phyloP scores from a whole-genome alignment of 2,113 vertebrate genomes.

The Psammodynastes pulverulentus region DNA sequence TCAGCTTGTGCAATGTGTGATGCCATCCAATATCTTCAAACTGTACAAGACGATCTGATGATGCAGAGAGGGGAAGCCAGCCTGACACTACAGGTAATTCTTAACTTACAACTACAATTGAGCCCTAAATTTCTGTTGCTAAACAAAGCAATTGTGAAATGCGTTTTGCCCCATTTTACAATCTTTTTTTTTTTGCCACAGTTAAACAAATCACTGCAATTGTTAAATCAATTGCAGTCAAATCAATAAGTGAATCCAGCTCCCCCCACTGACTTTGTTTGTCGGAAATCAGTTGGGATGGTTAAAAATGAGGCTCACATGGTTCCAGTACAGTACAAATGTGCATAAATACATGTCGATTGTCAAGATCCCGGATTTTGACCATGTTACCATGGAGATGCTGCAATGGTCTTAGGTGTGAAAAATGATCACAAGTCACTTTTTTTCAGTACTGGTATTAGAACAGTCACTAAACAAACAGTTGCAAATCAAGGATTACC shows the following conservation, averaged over 20 bases:
- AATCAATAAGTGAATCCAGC: background rate
- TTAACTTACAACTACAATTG: background rate
- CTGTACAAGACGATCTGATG: background rate
- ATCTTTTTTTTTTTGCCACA: background rate
- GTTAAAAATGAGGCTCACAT: background rate
- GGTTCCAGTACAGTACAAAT: background rate
- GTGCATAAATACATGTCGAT: background rate
- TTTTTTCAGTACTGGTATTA: background rate
- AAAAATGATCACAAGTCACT: background rate
- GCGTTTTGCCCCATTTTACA: background rate
- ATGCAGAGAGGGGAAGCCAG: background rate
- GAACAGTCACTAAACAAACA: background rate
- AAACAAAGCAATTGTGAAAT: background rate
- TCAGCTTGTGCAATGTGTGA: too few relatives aligned
- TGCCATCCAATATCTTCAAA: background rate
- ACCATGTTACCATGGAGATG: background rate
- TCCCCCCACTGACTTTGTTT: background rate
- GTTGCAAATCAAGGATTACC: background rate
- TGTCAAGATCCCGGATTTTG: background rate
- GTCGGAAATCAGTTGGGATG: background rate
- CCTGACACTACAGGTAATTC: background rate
- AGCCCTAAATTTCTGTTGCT: background rate
- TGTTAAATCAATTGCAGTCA: background rate
- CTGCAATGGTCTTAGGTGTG: background rate
- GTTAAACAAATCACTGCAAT: background rate